Base-by-base conservation (phyloP, 2,113 vertebrate species). In the Abramis brama region DNA sequence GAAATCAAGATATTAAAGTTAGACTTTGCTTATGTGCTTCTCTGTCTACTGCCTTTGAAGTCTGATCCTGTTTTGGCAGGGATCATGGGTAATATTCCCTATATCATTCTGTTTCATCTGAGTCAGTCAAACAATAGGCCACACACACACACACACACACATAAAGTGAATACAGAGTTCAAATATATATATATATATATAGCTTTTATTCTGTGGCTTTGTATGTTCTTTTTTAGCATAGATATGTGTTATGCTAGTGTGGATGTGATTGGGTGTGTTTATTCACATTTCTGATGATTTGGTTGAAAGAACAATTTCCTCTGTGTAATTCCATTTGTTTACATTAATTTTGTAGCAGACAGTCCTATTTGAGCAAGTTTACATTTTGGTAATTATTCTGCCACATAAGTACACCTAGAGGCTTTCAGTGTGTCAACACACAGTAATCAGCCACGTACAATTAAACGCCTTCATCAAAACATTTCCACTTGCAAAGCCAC, bases 401-500 rank as follows among this genome's bases (percentile, higher is more conserved):
- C 39, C 12, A 9, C 52, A 78, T 59, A 55, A 85, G 62, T n/a
- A 59, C 50, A 43, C 50, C 33, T 25, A 23, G 30, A 55, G 75
- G 39, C 39, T 23, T 81, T 64, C 23, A 45, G 39, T 59, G 77
- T 62, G 57, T 79, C 57, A 36, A 43, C 43, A 43, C 43, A 43
- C 55, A 47, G n/a, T 64, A 76, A 76, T 84, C 73, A 62, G 27
- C 55, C 39, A 33, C 25, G 74, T 57, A 62, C 59, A 76, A 84
- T 84, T 84, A 75, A 47, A 75, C 71, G 23, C 50, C 82, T 84
- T 84, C 82, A 84, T 84, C 71, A 47, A 64, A 84, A 60, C 83
- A 45, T 47, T 76, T 76, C 71, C 77, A 43, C 77, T 60, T 15
- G 4, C 6, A 60, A 60, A 47, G 36, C 13, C 36, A 45, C 33